These are phyloP conservation scores for Chaetops frenatus DNA, from an alignment of 2,113 vertebrate genomes.

Conservation along the genomic window DNA sequence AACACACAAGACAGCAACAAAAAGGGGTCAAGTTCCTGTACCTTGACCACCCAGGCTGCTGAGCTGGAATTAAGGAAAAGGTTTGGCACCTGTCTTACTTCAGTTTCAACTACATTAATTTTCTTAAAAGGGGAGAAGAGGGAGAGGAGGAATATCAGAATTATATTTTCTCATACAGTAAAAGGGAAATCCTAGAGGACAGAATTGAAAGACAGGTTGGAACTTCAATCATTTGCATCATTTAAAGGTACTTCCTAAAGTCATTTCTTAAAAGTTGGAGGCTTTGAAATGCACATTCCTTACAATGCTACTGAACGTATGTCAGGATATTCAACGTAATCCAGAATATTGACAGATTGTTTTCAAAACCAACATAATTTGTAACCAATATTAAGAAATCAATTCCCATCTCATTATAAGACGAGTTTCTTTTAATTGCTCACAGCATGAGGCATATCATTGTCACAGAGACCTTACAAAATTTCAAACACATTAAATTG, in stretches of 20 bases:
- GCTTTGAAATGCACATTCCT: neutral
- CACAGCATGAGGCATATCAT: neutral
- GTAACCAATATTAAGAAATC: neutral
- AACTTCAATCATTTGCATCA: neutral
- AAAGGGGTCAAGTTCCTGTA: neutral
- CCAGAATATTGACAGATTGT: neutral
- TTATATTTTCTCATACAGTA: neutral
- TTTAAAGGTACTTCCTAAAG: neutral
- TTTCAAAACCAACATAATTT: neutral
- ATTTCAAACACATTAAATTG: neutral
- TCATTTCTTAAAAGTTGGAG: neutral
- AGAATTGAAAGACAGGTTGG: neutral
- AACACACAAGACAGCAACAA: constrained; percentile 20
- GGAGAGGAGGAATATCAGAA: neutral
- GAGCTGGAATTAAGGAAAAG: neutral
- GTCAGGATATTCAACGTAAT: neutral
- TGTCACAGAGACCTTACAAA: neutral
- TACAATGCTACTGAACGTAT: neutral
- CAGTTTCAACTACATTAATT: neutral
- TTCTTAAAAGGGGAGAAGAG: neutral
- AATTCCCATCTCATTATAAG: neutral
- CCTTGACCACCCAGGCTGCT: neutral
- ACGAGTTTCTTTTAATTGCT: neutral
- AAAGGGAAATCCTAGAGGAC: neutral
- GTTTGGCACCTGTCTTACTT: neutral